Conservation (phyloP, 2,113 vertebrate genomes). For the Chroicocephalus ridibundus region DNA sequence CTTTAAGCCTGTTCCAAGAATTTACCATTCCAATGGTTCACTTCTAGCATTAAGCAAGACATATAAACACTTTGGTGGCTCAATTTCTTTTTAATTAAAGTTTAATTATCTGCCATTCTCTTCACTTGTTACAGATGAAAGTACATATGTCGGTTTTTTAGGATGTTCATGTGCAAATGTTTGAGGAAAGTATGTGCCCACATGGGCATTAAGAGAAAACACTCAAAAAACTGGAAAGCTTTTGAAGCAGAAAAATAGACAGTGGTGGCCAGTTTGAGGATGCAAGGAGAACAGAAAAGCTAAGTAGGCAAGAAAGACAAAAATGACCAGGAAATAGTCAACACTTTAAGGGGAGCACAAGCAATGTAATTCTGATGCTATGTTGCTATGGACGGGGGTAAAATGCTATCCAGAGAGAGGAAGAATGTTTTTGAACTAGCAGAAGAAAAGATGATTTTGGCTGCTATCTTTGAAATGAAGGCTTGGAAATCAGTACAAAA, state of each 20-base stretch:
- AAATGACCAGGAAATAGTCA: accelerated
- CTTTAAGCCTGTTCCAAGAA: neutral
- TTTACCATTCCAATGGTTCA: neutral
- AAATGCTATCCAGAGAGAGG: neutral
- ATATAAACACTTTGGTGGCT: neutral
- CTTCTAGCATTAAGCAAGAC: neutral
- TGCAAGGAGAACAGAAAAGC: neutral
- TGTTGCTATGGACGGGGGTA: neutral
- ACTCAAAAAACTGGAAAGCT: neutral
- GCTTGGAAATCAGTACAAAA: neutral
- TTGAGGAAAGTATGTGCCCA: neutral
- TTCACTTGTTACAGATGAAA: neutral
- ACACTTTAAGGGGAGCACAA: accelerated
- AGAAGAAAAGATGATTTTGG: neutral
- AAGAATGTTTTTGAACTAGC: neutral
- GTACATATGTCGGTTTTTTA: neutral
- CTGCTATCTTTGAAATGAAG: neutral
- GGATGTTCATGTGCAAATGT: neutral
- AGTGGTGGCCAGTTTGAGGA: neutral
- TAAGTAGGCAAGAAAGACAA: neutral
- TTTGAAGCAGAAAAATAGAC: neutral
- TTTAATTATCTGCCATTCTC: neutral
- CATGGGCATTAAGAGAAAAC: neutral
- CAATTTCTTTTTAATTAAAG: neutral
- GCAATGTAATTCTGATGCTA: neutral